Evolutionary conservation across 2,888 invertebrate species (phyloP), one percentile per base, ranked within the genome.

Genomic region (Sympetrum striolatum): DNA sequence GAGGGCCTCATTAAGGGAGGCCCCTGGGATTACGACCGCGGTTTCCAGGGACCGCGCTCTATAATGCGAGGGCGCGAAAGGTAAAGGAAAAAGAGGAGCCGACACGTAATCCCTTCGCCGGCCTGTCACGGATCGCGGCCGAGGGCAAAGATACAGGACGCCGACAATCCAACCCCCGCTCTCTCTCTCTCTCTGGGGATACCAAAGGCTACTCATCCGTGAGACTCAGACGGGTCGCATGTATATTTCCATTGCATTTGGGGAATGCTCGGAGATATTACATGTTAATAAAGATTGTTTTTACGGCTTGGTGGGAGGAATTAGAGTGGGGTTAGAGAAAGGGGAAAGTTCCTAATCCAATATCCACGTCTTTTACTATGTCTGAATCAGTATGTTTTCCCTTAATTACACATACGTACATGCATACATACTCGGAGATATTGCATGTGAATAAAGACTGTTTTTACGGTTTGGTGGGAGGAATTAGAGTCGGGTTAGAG

Each of bases 121-220:
- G 81, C 37, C 48, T 81, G 81, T 81, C 81, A 81, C 44, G 44
- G 81, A 53, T 81, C 81, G 81, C 25, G 81, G 80, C 25, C 10
- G 37, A 12, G 81, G 48, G 48, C 8, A 31, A 25, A 81, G 18
- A 48, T 22, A 25, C 64, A 64, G 22, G 64, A 25, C 64, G 44
- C 64, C 25, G 64, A n/a, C 64, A 18, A 64, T 64, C 64, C 64
- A 64, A 44, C 64, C 64, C 64, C 64, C 22, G 22, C 18, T 18
- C 18, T n/a, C 6, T 22, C 64, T n/a, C 22, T 0, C 18, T 18
- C 18, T n/a, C 6, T 22, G n/a, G 25, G 64, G 64, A 22, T 64
- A 8, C 64, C 64, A 6, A 6, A 1, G 60, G 60, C 18, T n/a
- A 64, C 18, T 25, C 64, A 22, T 64, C 8, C 64, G 81, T 44